These are phyloP conservation scores for Dromius quadrimaculatus DNA, from an alignment of 2,888 invertebrate species.

Conservation along the genomic window DNA sequence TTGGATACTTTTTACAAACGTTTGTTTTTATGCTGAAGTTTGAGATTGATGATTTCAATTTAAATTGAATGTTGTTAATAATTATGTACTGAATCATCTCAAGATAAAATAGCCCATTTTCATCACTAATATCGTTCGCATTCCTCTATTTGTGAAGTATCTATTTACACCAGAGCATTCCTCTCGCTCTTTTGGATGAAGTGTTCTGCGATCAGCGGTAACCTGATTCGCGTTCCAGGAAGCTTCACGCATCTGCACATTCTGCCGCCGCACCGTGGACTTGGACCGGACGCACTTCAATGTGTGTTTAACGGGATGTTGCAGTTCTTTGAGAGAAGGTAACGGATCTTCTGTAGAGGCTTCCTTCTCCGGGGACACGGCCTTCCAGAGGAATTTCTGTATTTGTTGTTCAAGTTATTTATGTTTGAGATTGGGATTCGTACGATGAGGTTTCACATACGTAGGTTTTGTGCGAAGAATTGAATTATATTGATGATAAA, in stretches of 20 bases:
- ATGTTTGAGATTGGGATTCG: too few species aligned
- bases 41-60: too few species aligned
- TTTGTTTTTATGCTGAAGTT: too few species aligned
- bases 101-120: too few species aligned
- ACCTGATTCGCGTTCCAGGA: conserved; percentile 47
- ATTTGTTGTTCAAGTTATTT: neutral
- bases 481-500: too few species aligned
- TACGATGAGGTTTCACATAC: too few species aligned
- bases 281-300: conserved; percentile 55
- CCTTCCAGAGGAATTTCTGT: conserved; percentile 5
- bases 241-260: conserved; percentile 36
- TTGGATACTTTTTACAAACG: neutral
- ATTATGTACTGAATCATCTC: too few species aligned
- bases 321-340: conserved; percentile 45
- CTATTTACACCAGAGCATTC: too few species aligned
- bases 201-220: neutral
- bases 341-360: conserved; percentile 39
- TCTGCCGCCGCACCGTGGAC: neutral
- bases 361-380: conserved; percentile 37
- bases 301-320: conserved; percentile 54
- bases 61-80: too few species aligned
- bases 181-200: neutral
- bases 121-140: too few species aligned
- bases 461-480: too few species aligned
- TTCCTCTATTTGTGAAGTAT: too few species aligned